A percentile compares a stretch with the other conserved stretches of the same genome.
These are phyloP conservation scores for Ceratina australensis DNA, from an alignment of 1,140 invertebrate genomes.

Conservation along the genomic window DNA sequence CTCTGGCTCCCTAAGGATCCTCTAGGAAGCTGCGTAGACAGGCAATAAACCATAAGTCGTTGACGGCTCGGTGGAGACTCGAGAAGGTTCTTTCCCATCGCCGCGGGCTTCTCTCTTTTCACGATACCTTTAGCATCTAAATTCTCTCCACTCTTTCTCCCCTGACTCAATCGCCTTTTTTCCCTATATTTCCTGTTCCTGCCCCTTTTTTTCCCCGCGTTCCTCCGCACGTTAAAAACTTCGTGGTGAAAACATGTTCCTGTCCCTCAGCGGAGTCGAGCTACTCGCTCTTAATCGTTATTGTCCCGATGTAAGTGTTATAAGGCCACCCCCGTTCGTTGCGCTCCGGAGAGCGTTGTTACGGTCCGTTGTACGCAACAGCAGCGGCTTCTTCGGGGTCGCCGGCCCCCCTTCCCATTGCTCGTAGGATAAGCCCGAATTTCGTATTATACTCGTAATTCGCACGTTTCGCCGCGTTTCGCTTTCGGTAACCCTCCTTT, in stretches of 20 bases:
- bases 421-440: constrained; percentile 58
- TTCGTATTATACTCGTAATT: constrained; percentile 63
- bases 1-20: constrained; percentile 59
- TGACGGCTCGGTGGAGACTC: constrained; percentile 62
- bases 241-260: background rate
- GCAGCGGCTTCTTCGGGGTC: constrained; percentile 36
- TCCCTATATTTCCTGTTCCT: background rate
- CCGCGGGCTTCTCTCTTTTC: constrained; percentile 32
- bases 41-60: constrained; percentile 67
- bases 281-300: constrained; percentile 68
- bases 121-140: constrained; percentile 28
- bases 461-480: constrained; percentile 56
- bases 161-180: background rate
- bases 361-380: constrained; percentile 45
- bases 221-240: constrained; percentile 7
- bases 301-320: constrained; percentile 66
- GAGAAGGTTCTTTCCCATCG: constrained; percentile 56
- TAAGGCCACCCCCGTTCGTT: constrained; percentile 54
- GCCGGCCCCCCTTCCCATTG: constrained; percentile 1
- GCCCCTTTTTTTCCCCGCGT: background rate
- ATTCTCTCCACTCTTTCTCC: constrained; percentile 25
- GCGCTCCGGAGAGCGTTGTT: constrained; percentile 49
- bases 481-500: constrained; percentile 46
- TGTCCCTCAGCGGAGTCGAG: constrained; percentile 7
- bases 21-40: constrained; percentile 50